Conservation (phyloP, 2,113 vertebrate species). For the Toxostoma redivivum region DNA sequence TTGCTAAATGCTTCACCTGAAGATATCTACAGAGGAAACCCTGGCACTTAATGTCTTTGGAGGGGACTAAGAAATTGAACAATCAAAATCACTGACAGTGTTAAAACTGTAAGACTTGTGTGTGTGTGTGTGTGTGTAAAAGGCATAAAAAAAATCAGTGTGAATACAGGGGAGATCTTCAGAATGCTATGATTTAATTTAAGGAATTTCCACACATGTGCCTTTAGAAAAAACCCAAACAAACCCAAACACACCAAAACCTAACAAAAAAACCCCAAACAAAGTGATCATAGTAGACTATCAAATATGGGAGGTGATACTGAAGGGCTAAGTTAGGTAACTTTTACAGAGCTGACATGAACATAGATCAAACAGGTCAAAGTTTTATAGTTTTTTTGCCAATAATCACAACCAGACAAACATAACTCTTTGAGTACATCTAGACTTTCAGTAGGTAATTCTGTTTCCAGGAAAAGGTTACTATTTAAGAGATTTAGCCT, state of each 20-base stretch:
- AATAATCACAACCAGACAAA: not conserved
- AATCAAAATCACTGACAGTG: not conserved
- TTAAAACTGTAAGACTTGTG: not conserved
- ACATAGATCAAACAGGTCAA: not conserved
- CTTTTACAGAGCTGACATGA: not conserved
- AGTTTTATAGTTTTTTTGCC: not conserved
- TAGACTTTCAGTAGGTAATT: not conserved
- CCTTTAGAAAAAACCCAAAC: not conserved
- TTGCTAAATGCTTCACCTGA: not conserved
- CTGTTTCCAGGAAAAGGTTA: not conserved
- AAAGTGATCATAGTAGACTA: not conserved
- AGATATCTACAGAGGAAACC: not conserved
- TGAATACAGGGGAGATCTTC: not conserved
- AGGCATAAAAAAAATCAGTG: not conserved
- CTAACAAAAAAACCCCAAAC: not conserved
- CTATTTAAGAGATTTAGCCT: not conserved
- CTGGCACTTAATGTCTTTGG: not conserved
- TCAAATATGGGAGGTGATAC: not conserved
- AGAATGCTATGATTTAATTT: not conserved
- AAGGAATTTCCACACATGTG: not conserved
- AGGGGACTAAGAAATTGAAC: not conserved
- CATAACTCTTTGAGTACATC: not conserved
- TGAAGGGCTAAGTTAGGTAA: not conserved
- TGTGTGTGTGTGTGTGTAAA: not conserved
- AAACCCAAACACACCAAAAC: not conserved